Conservation (phyloP, 2,797 vertebrate genomes). For the Myotis planiceps region DNA sequence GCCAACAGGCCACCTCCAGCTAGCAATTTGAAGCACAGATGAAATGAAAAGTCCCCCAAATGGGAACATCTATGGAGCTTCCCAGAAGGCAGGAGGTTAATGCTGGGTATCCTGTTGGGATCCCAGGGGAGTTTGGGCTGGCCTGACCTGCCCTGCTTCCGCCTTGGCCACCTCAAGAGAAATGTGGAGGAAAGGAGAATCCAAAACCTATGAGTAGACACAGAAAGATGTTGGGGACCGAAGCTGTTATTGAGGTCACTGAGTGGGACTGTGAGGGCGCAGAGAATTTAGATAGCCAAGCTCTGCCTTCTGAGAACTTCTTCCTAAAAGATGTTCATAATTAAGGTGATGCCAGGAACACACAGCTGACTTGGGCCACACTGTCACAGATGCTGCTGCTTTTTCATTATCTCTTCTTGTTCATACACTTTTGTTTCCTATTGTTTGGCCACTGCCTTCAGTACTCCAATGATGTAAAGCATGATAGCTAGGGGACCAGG, state of each 20-base stretch:
- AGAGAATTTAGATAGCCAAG: not conserved
- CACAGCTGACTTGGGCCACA: not conserved
- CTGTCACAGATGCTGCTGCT: not conserved
- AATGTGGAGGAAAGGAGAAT: not conserved
- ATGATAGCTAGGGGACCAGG: rapidly evolving
- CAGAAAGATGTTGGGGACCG: rapidly evolving
- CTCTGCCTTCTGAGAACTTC: not conserved
- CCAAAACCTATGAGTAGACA: not conserved
- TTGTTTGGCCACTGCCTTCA: not conserved
- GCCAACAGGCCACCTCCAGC: not conserved
- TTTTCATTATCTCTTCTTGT: not conserved
- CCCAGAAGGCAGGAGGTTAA: not conserved
- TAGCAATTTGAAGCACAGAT: not conserved
- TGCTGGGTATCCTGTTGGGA: not conserved
- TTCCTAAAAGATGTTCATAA: not conserved
- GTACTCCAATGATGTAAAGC: not conserved
- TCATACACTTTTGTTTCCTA: not conserved
- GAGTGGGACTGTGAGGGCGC: not conserved
- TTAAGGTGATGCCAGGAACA: not conserved
- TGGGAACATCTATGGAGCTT: not conserved
- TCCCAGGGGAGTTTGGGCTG: not conserved
- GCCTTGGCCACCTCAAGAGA: not conserved
- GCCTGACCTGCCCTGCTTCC: rapidly evolving
- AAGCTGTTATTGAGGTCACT: not conserved
- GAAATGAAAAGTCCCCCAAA: not conserved